phyloP scores from a whole-genome alignment of 2,888 invertebrate genomes.

The Nebria salina region DNA sequence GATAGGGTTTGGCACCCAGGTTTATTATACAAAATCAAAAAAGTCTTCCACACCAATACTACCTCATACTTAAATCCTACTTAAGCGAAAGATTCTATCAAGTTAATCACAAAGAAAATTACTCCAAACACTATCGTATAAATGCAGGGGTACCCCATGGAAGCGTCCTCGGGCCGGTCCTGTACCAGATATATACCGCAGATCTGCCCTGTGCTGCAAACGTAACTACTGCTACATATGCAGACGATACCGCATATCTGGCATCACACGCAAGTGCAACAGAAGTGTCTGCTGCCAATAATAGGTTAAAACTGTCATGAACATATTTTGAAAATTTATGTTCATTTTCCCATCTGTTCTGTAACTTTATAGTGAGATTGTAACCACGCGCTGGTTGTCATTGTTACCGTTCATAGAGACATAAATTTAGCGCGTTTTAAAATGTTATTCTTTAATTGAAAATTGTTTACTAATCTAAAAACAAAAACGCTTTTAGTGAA shows the following conservation, averaged over 20 bases:
- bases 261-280: not conserved
- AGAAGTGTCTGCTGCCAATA: no score
- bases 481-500: no score
- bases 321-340: no score
- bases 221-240: not conserved
- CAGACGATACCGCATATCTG: not conserved
- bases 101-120: constrained; percentile 37
- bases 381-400: no score
- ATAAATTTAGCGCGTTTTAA: no score
- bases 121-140: constrained; percentile 5
- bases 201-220: not conserved
- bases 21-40: constrained; percentile 38
- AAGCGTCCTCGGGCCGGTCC: constrained; percentile 7
- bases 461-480: no score
- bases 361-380: no score
- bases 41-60: constrained; percentile 23
- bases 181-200: constrained; percentile 10
- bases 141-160: constrained; percentile 17
- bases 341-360: no score
- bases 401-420: no score
- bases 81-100: constrained; percentile 39
- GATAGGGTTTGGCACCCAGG: constrained; percentile 45
- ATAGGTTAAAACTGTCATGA: no score
- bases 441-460: no score
- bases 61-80: constrained; percentile 25